Conservation (phyloP, 2,113 vertebrate species). For the Desmodus rotundus region DNA sequence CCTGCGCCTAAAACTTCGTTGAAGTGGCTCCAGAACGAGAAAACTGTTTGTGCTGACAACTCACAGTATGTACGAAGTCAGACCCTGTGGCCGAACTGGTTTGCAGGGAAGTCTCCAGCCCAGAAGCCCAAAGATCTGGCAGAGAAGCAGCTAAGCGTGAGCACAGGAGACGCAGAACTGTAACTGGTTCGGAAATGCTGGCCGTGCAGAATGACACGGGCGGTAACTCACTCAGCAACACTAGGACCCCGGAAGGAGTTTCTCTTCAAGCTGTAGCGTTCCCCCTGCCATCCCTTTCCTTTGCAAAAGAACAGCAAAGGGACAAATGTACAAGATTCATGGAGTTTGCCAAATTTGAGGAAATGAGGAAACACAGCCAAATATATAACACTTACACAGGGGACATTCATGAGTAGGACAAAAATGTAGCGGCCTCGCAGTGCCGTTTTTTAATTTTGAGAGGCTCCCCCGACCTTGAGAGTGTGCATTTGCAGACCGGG, state of each 20-base stretch:
- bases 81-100: background rate
- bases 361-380: slow-evolving; percentile 42
- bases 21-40: background rate
- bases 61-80: background rate
- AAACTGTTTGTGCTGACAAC: background rate
- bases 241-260: background rate
- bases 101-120: background rate
- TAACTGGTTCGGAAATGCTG: background rate
- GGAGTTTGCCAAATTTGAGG: slow-evolving; percentile 8
- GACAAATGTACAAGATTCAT: background rate
- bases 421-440: background rate
- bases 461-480: background rate
- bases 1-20: background rate
- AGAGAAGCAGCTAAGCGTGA: background rate
- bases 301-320: slow-evolving; percentile 15
- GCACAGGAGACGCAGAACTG: background rate
- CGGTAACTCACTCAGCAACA: background rate
- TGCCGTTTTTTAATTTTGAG: background rate
- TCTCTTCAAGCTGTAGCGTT: background rate
- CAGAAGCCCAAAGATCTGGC: background rate
- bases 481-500: background rate
- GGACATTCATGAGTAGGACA: background rate
- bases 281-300: background rate
- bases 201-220: background rate
- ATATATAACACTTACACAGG: background rate